Evolutionary conservation across 2,888 invertebrate species (phyloP).

Genomic region (Galerucella calmariensis): DNA sequence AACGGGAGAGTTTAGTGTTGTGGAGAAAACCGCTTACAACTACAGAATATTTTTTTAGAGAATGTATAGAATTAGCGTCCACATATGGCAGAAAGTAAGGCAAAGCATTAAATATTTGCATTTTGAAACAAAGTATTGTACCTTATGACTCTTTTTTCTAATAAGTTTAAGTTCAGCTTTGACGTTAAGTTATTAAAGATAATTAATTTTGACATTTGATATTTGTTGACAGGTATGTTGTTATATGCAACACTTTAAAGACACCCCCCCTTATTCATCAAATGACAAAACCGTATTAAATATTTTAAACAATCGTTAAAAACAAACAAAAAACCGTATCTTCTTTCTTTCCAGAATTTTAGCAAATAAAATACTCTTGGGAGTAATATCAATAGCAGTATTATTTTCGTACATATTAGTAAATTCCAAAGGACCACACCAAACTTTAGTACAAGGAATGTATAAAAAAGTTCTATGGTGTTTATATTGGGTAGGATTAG

Average conservation of each 20-base stretch:
- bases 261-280: no score
- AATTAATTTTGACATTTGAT: no score
- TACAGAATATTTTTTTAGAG: constrained; percentile 81
- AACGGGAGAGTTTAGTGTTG: constrained; percentile 76
- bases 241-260: no score
- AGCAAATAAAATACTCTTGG: constrained; percentile 70
- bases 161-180: no score
- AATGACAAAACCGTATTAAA: no score
- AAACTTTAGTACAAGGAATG: constrained; percentile 69
- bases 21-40: constrained; percentile 86
- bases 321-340: no score
- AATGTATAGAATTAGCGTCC: constrained; percentile 74
- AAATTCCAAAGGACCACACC: constrained; percentile 75
- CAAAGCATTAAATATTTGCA: constrained; percentile 2
- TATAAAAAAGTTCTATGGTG: constrained; percentile 62
- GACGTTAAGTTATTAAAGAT: no score
- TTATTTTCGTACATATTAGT: constrained; percentile 68
- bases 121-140: not conserved
- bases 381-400: constrained; percentile 66
- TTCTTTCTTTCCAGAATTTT: constrained; percentile 69
- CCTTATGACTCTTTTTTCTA: no score
- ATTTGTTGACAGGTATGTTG: no score
- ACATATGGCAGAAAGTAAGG: constrained; percentile 71
- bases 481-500: constrained; percentile 63
- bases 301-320: no score